phyloP scores from a whole-genome alignment of 1,140 invertebrate genomes.

The Orius insidiosus region DNA sequence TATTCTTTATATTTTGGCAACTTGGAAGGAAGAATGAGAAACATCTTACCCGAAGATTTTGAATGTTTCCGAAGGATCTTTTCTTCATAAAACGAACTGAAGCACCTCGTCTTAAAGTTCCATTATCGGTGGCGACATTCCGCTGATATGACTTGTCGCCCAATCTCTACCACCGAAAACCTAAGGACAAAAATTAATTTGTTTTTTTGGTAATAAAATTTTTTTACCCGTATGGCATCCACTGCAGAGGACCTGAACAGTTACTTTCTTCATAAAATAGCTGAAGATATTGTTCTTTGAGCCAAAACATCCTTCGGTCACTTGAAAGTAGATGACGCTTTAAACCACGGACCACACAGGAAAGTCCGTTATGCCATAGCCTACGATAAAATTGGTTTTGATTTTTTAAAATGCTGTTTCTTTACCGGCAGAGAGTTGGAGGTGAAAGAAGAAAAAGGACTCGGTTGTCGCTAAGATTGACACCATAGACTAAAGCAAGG shows the following conservation, averaged over 20 bases:
- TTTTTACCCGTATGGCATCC: constrained; percentile 73
- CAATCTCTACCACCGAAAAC: constrained; percentile 78
- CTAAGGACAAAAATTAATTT: too few relatives aligned
- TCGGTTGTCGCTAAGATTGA: constrained; percentile 72
- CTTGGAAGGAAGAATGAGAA: too few relatives aligned
- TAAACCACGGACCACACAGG: constrained; percentile 53
- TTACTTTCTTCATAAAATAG: constrained; percentile 75
- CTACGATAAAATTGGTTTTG: constrained; percentile 25
- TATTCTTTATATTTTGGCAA: too few relatives aligned
- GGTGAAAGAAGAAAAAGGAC: constrained; percentile 72
- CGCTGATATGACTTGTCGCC: constrained; percentile 38
- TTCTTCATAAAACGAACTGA: constrained; percentile 44
- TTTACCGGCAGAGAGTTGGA: constrained; percentile 51
- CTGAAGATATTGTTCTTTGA: constrained; percentile 80
- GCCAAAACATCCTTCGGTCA: constrained; percentile 72
- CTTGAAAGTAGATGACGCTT: constrained; percentile 58
- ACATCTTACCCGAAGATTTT: constrained; percentile 31
- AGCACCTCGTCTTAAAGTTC: constrained; percentile 30
- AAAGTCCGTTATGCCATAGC: constrained; percentile 56
- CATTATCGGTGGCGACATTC: constrained; percentile 33
- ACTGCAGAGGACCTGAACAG: constrained; percentile 66
- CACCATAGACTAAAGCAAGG: constrained; percentile 52
- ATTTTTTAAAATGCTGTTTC: constrained; percentile 7
- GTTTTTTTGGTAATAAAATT: too few relatives aligned
- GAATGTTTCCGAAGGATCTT: constrained; percentile 39